Base-by-base conservation (phyloP, 2,888 invertebrate genomes). In the Neoitamus cyanurus region DNA sequence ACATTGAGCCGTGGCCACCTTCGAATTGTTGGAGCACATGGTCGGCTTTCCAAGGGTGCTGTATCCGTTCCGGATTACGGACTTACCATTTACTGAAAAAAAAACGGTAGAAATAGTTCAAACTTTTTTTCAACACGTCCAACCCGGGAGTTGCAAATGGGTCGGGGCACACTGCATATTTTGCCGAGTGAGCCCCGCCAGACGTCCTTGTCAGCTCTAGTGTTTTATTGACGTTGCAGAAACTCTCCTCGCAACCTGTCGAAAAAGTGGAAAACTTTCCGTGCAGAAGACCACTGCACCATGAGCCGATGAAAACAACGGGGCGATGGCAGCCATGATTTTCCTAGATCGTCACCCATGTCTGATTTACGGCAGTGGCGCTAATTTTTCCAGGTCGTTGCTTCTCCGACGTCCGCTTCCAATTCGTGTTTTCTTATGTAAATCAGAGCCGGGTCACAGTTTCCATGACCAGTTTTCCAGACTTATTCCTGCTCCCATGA, bases 201-300 rank as follows among this genome's bases (percentile, higher is more conserved):
- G 34, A n/a, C 34, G n/a, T 31, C 36, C n/a, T 15, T 73, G 73
- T 36, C 34, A 77, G 42, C 42, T 25, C 42, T 42, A 46, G 42
- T 77, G 77, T 78, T 78, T 78, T 48, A 78, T 78, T 48, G 78
- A 78, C 78, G 34, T 28, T 46, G 25, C 37, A 77, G 77, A 77
- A 58, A 25, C 42, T 46, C 37, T 77, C 46, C 25, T 77, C 77
- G 13, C 30, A 70, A 7, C 31, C 37, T 77, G 28, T 77, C 15
- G 11, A 28, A 42, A 42, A 46, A 46, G 37, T 77, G 77, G 31
- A 78, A 78, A 78, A 78, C 78, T 78, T 78, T 48, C 36, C 37
- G 37, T 28, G 28, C 30, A 77, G 25, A 36, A 30, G 37, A 77
- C 20, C 42, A 37, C 30, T 77, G 77, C 77, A 28, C 15, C 28